Percentiles rank a stretch among this genome's conserved stretches.
Evolutionary conservation across 2,888 invertebrate genomes (phyloP).

Genomic region (Idaea biselata): DNA sequence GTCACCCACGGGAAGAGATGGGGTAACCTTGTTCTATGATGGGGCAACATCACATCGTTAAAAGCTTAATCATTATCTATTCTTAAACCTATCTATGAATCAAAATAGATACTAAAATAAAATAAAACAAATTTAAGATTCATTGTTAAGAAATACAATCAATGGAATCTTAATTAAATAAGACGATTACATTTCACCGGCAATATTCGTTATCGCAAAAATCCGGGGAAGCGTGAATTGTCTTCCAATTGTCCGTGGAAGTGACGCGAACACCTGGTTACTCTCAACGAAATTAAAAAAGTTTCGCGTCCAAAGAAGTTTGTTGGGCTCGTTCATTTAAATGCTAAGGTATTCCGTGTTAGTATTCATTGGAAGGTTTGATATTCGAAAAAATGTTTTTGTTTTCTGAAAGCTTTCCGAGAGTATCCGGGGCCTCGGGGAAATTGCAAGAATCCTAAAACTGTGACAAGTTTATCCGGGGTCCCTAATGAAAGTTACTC

Average conservation of each 20-base stretch:
- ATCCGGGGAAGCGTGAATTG: slow-evolving; percentile 51
- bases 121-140: neutral
- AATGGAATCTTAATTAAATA: slow-evolving; percentile 54
- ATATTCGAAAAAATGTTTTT: slow-evolving; percentile 63
- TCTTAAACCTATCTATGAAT: too few relatives aligned
- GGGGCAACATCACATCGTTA: too few relatives aligned
- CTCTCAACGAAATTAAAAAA: slow-evolving; percentile 77
- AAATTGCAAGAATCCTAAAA: neutral
- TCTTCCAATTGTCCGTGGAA: slow-evolving; percentile 56
- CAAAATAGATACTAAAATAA: neutral
- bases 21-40: too few relatives aligned
- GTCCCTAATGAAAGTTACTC: neutral
- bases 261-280: slow-evolving; percentile 71
- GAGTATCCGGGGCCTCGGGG: neutral
- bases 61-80: too few relatives aligned
- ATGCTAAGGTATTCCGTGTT: slow-evolving; percentile 70
- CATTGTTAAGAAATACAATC: slow-evolving; percentile 25
- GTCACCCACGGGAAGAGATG: too few relatives aligned
- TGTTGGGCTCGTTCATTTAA: slow-evolving; percentile 70
- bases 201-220: slow-evolving; percentile 51
- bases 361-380: slow-evolving; percentile 72
- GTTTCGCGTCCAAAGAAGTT: slow-evolving; percentile 66
- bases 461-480: neutral
- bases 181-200: slow-evolving; percentile 48
- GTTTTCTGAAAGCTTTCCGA: slow-evolving; percentile 35